Evolutionary conservation across 2,797 vertebrate genomes (phyloP).

Genomic region (Sus cebifrons): DNA sequence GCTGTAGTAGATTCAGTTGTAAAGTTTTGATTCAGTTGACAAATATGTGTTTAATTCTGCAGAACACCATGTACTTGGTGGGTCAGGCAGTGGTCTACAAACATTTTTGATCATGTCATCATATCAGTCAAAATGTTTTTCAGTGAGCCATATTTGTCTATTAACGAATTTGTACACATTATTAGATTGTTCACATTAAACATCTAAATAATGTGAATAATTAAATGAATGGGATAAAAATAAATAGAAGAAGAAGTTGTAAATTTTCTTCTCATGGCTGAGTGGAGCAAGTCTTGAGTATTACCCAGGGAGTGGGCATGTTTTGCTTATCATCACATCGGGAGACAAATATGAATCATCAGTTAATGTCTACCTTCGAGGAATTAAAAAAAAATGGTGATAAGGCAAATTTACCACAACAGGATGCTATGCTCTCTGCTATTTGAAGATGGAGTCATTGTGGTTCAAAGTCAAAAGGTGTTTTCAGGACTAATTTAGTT

Average conservation of each 20-base stretch:
- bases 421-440: neutral
- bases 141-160: neutral
- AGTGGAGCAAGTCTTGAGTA: neutral
- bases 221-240: neutral
- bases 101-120: neutral
- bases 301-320: neutral
- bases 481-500: slow-evolving; percentile 6
- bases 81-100: neutral
- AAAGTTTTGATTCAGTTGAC: slow-evolving; percentile 4
- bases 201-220: neutral
- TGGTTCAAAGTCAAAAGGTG: neutral
- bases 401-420: neutral
- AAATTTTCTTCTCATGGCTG: slow-evolving; percentile 4
- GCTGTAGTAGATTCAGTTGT: neutral
- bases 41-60: neutral
- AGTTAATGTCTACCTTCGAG: neutral
- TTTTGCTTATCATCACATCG: neutral
- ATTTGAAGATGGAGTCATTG: neutral
- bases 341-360: neutral
- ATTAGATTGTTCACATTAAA: neutral
- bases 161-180: neutral
- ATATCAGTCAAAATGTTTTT: slow-evolving; percentile 16
- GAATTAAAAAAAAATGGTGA: neutral
- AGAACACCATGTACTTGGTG: neutral
- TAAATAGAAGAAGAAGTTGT: neutral